Evolutionary conservation across 2,888 invertebrate genomes (phyloP), one percentile per base, ranked within the genome.

Genomic region (Yponomeuta plumbellus): DNA sequence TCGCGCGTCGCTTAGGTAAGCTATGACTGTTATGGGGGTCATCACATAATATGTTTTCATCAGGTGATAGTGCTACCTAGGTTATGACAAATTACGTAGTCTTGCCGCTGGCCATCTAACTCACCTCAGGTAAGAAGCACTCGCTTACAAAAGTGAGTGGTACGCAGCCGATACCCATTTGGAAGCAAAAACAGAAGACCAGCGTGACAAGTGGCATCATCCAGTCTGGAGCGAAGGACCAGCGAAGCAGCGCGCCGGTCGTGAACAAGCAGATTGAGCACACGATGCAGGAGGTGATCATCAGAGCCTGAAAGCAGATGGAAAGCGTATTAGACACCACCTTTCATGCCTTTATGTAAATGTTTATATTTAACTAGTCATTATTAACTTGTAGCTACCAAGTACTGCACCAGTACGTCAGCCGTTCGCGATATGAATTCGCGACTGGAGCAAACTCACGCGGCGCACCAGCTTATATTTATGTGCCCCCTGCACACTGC

Each of bases 161-260:
- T 52, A 87, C 72, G 61, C 77, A 83, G 0, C 78, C 76, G 1
- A 74, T 73, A 1, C 89, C 88, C 1, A 81, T 2, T 4, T 81
- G 80, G 71, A 75, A 85, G 22, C 70, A 69, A 8, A 79, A 69
- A 61, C 83, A 77, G 71, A 74, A 83, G 3, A 79, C 1, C 4
- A 83, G 70, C 44, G 88, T 72, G 11, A 77, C 69, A 3, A 76
- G 17, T 0, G 85, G 77, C 5, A 83, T 76, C 17, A 81, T 67
- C 83, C 84, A 85, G 2, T 72, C 70, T 0, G 81, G 77, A 2
- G 75, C 76, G 74, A 75, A 75, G 0, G 73, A 65, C 80, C 79
- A 79, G 1, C 75, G 75, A 57, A 84, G 69, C 64, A 76, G 69
- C 0, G 71, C 70, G 0, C 76, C 78, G 5, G 83, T 68, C 6